Evolutionary conservation across 2,888 invertebrate species (phyloP), one percentile per base, ranked within the genome.

Genomic region (Amphipoea oculea): DNA sequence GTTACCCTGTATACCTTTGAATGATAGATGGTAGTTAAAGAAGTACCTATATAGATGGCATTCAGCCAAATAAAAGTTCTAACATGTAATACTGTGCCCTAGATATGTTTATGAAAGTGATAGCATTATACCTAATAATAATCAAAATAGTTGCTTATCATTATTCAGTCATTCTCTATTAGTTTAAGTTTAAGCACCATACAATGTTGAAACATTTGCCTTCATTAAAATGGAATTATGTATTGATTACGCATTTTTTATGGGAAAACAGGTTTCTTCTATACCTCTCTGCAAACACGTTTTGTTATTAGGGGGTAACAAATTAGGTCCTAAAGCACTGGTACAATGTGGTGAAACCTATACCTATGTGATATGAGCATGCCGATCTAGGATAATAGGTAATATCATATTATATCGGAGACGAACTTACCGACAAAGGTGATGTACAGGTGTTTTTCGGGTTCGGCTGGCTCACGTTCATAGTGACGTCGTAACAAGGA

Each of bases 401-500:
- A 70, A 6, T 20, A 60, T 14, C 12, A 40, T 51, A 29, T 17
- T 65, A 1, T 40, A 57, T 4, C 7, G 4, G 68, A 51, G 20
- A 1, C 6, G 14, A 70, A 86, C 95, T 94, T 92, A 96, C 96
- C 89, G 95, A 90, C 85, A 96, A 88, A 72, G 93, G 90, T 48
- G 79, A 84, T 2, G 77, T 79, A 84, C 95, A 95, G n/a, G 92
- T 91, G 79, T 92, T 92, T 60, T 89, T 85, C 20, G 90, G 82
- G 60, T 5, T 45, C 9, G 72, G 36, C 78, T 75, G 72, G 76
- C 76, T 93, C 6, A 91, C 82, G 68, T 90, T 88, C n/a, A 91
- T 89, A 67, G 85, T 51, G 4, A 91, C 73, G 90, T 97, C 96
- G 65, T 85, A 90, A 86, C 97, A 97, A 29, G 97, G 97, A 88